These are phyloP conservation scores for Sycophaga agraensis DNA, from an alignment of 1,140 invertebrate species.

Conservation along the genomic window DNA sequence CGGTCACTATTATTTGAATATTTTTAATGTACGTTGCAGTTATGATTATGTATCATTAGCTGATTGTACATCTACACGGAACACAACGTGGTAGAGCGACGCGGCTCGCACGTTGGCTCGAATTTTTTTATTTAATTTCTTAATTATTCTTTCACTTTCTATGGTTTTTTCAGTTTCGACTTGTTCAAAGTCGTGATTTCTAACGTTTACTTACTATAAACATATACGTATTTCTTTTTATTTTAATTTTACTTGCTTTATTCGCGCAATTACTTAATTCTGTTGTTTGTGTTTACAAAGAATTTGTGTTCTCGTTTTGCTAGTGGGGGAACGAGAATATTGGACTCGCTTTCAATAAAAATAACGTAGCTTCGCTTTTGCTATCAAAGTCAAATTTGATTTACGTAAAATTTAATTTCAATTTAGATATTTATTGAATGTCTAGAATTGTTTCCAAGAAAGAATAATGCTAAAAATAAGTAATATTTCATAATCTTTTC, in stretches of 20 bases:
- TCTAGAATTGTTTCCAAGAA: no score
- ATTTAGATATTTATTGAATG: no score
- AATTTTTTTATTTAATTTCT: slow-evolving; percentile 20
- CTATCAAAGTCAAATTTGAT: no score
- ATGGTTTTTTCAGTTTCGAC: slow-evolving; percentile 34
- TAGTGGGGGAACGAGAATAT: slow-evolving; percentile 15
- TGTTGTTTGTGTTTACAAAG: background rate
- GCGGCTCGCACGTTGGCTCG: slow-evolving; percentile 52
- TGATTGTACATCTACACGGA: slow-evolving; percentile 48
- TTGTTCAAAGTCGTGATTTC: background rate
- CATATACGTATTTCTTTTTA: slow-evolving; percentile 25
- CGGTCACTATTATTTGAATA: slow-evolving; percentile 29
- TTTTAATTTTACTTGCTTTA: slow-evolving; percentile 22
- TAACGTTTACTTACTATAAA: slow-evolving; percentile 18
- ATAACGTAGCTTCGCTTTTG: background rate
- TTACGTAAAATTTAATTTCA: no score
- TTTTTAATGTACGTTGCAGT: slow-evolving; percentile 41
- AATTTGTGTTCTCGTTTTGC: slow-evolving; percentile 10
- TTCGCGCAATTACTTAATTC: background rate
- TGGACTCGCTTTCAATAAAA: background rate
- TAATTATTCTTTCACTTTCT: slow-evolving; percentile 37
- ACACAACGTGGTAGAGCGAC: slow-evolving; percentile 54
- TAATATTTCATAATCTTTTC: no score
- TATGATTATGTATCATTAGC: slow-evolving; percentile 53
- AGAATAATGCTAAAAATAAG: no score